A percentile compares a stretch with the other conserved stretches of the same genome.
These are phyloP conservation scores for Aspidiotus destructor DNA, from an alignment of 2,888 invertebrate genomes.

Conservation along the genomic window DNA sequence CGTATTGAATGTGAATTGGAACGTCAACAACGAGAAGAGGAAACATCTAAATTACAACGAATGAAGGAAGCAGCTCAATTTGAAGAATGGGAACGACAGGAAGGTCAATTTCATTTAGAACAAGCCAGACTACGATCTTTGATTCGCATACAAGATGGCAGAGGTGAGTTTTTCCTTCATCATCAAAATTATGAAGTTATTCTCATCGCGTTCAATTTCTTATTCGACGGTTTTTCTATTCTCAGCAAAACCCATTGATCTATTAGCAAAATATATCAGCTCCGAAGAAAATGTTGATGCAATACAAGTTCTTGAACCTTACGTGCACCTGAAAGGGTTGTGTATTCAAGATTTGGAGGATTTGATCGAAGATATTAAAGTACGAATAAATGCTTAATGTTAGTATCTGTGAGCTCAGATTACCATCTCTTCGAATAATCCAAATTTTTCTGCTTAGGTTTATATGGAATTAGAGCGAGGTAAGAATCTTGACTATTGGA, in stretches of 20 bases:
- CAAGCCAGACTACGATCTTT: constrained; percentile 88
- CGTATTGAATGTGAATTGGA: constrained; percentile 81
- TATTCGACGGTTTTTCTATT: background rate
- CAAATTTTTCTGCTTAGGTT: constrained; percentile 44
- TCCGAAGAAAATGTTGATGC: constrained; percentile 82
- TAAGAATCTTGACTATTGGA: constrained; percentile 85
- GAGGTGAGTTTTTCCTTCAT: constrained; percentile 52
- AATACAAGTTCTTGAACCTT: constrained; percentile 96
- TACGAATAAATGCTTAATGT: background rate
- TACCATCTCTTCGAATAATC: constrained; percentile 14
- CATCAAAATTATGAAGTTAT: too few relatives aligned
- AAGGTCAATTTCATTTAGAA: constrained; percentile 94
- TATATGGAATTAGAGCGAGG: constrained; percentile 87
- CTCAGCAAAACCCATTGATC: constrained; percentile 91
- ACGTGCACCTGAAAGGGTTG: constrained; percentile 85
- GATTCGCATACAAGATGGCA: constrained; percentile 90
- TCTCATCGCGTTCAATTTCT: too few relatives aligned
- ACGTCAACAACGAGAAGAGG: constrained; percentile 69
- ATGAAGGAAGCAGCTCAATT: constrained; percentile 83
- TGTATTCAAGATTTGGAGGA: constrained; percentile 87
- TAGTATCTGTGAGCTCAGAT: background rate
- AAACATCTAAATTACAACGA: constrained; percentile 72
- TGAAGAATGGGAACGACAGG: constrained; percentile 89
- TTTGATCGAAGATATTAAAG: constrained; percentile 89
- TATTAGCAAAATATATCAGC: constrained; percentile 90